Base-by-base conservation (phyloP, 2,797 vertebrate species). In the Squalus acanthias region DNA sequence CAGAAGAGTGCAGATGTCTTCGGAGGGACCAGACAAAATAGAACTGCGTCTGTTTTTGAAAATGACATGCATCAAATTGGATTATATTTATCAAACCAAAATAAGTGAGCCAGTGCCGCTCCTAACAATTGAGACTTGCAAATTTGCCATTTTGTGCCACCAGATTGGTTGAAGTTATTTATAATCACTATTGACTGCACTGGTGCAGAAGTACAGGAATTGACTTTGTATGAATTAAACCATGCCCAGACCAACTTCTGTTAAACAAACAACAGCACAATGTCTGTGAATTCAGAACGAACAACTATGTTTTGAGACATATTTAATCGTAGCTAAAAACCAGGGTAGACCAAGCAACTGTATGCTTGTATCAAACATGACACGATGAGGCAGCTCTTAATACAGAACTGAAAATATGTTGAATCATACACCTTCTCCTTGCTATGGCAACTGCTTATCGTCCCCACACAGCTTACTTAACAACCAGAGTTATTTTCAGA, bases 401-500 rank as follows among this genome's bases (percentile, higher is more conserved):
- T 65, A 65, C n/a, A 12, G n/a, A 93, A 69, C n/a, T 12, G 91
- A 69, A 93, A 93, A 93, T 93, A 20, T 46, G n/a, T 46, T 93
- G 50, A 39, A 69, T 93, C 63, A 69, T 69, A 46, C 33, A 69
- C n/a, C 57, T 91, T 29, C 60, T 60, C 88, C 88, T 63, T 91
- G 57, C 60, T 63, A 39, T 9, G 63, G 91, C 65, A 67, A 67
- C 91, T 46, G 63, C 63, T 93, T 69, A 93, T 93, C 91, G 22
- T 26, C 65, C 22, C 65, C n/a, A 22, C 9, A 46, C 91, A 69
- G 91, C 63, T 93, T 69, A 46, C 7, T n/a, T n/a, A 65, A 91
- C 88, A 63, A 92, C 29, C 91, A 67, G 39, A 85, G 20, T 93
- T 93, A 93, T 69, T 93, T 93, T 93, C 91, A 93, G 91, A 69